phyloP scores from a whole-genome alignment of 2,888 invertebrate genomes.

The Mayetiola destructor region DNA sequence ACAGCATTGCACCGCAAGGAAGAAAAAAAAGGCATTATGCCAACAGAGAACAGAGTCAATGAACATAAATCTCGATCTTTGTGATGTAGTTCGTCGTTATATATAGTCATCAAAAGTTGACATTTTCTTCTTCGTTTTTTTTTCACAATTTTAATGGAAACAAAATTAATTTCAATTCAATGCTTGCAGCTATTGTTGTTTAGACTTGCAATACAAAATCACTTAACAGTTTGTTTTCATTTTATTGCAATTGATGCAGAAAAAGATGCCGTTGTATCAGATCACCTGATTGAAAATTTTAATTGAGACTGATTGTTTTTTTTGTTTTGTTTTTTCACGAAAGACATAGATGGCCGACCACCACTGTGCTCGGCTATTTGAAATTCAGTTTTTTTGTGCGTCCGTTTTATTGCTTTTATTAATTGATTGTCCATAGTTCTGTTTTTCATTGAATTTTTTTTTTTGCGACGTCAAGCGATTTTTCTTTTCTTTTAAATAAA shows the following conservation, averaged over 20 bases:
- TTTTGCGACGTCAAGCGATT: neutral
- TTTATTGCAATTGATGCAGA: too few species aligned
- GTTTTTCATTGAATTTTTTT: neutral
- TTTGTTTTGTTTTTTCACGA: too few species aligned
- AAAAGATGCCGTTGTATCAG: too few species aligned
- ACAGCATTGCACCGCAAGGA: neutral
- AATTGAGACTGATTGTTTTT: constrained; percentile 4
- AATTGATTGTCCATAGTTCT: constrained; percentile 6
- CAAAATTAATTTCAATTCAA: too few species aligned
- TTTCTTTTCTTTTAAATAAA: too few species aligned
- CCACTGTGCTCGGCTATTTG: constrained; percentile 1
- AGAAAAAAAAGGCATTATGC: neutral
- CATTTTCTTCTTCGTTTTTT: too few species aligned
- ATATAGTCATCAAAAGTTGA: constrained; percentile 4
- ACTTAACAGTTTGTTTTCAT: too few species aligned
- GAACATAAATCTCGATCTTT: neutral
- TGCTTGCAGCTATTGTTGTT: too few species aligned
- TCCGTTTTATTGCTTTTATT: neutral
- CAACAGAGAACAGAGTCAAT: neutral
- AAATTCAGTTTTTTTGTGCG: neutral
- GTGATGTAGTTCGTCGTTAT: constrained; percentile 3
- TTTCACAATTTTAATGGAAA: too few species aligned
- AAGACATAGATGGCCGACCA: neutral
- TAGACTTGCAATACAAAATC: too few species aligned
- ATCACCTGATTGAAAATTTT: too few species aligned